These are phyloP conservation scores for Helicoverpa zea DNA, from an alignment of 1,140 invertebrate species.

Conservation along the genomic window DNA sequence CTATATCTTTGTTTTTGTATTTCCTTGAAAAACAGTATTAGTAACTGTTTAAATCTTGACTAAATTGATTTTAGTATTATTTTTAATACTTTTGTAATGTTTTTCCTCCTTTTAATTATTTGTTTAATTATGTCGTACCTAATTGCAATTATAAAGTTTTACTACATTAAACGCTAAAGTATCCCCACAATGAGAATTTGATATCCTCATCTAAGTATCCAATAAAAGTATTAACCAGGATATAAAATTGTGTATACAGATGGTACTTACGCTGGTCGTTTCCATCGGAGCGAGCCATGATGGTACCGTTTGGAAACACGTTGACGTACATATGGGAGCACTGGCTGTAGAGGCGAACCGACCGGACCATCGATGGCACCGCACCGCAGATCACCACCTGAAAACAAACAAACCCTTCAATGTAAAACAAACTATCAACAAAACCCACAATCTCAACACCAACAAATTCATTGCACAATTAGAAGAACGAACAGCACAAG, in stretches of 20 bases:
- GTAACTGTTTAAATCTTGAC: neutral
- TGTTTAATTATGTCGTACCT: too few relatives aligned
- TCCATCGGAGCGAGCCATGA: constrained; percentile 83
- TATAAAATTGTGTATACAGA: constrained; percentile 31
- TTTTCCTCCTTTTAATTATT: neutral
- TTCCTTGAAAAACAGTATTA: neutral
- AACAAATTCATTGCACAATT: constrained; percentile 33
- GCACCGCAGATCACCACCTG: constrained; percentile 92
- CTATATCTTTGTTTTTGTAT: neutral
- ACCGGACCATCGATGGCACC: constrained; percentile 90
- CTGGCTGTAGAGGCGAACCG: constrained; percentile 89
- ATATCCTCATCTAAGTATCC: constrained; percentile 10
- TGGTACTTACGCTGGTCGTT: constrained; percentile 86
- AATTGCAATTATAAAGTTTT: neutral
- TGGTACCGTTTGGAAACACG: constrained; percentile 86
- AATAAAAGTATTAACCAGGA: constrained; percentile 26
- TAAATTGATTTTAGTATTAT: neutral
- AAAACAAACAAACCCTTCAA: constrained; percentile 49
- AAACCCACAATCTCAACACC: constrained; percentile 4
- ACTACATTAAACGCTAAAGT: constrained; percentile 3
- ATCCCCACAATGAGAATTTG: neutral
- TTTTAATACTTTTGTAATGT: neutral
- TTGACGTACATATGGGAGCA: constrained; percentile 83
- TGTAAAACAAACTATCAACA: constrained; percentile 43
- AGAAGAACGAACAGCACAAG: constrained; percentile 34